phyloP scores from a whole-genome alignment of 2,113 vertebrate species.

The Vimba vimba region DNA sequence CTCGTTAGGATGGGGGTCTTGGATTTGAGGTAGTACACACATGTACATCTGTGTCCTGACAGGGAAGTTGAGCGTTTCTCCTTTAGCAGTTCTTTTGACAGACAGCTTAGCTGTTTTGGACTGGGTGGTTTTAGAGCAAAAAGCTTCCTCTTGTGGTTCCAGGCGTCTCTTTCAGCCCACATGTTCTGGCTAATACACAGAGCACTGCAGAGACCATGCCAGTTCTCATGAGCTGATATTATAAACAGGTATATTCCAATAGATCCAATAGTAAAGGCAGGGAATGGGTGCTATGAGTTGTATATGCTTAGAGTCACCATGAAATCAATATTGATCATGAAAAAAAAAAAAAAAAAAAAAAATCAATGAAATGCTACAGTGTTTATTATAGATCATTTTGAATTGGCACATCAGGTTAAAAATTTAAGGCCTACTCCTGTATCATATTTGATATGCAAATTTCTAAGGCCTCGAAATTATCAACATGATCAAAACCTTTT shows the following conservation, averaged over 20 bases:
- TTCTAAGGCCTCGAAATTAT: too few relatives aligned
- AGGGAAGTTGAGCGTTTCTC: not conserved
- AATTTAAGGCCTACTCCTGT: too few relatives aligned
- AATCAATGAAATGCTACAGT: too few relatives aligned
- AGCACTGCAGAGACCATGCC: not conserved
- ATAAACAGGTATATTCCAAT: not conserved
- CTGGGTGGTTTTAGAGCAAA: conserved; percentile 5
- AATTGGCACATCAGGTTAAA: too few relatives aligned
- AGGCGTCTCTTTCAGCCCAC: conserved; percentile 16
- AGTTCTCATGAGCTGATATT: not conserved
- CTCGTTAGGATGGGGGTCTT: not conserved
- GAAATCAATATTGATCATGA: too few relatives aligned
- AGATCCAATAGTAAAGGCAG: not conserved
- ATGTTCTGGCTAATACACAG: conserved; percentile 27
- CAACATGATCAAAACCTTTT: too few relatives aligned
- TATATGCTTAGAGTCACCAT: not conserved
- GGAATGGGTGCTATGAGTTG: not conserved
- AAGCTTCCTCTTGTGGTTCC: conserved; percentile 30
- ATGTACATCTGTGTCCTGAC: conserved; percentile 27
- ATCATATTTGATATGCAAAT: too few relatives aligned
- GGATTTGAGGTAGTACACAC: conserved; percentile 25
- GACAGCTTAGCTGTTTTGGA: conserved; percentile 29
- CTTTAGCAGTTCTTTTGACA: conserved; percentile 19
- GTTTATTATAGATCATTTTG: too few relatives aligned
- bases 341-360: too few relatives aligned